Base-by-base conservation (phyloP, 2,888 invertebrate genomes). In the Stenichneumon culpator region DNA sequence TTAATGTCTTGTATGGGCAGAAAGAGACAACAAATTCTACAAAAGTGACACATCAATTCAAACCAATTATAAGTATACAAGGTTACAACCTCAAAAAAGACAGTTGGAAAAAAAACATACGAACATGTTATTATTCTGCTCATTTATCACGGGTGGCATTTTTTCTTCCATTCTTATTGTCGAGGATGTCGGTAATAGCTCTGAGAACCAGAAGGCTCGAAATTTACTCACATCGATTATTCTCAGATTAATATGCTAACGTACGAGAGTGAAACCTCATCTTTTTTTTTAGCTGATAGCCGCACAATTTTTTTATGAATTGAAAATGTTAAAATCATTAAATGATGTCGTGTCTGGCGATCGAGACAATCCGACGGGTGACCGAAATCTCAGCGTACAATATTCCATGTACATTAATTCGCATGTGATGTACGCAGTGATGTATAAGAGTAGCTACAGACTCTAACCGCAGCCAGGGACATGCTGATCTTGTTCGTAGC, bases 71-170 rank as follows among this genome's bases (percentile, higher is more conserved):
- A 77, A 77, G 74, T 82, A 54, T 54, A 70, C 65, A 72, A 65
- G 65, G 47, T 60, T 47, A 68, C 69, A 79, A 83, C 73, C 50
- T 74, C 79, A 70, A 75, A 79, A 79, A 79, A 74, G 69, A 74
- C 73, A 74, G 77, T 75, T 70, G 79, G 63, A 57, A 78, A 79
- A 86, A 88, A 88, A 87, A 84, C 86, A 78, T 86, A 87, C 82
- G 77, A 87, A 87, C 84, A 84, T 89, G 88, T 90, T 87, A 89
- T 89, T 89, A 89, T 89, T 89, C 88, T 86, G 83, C 79, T 88
- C 88, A 87, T 88, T 89, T 87, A 88, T 87, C 82, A 85, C 57
- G 86, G 74, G 79, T 79, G 84, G 82, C 84, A 86, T 84, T 84
- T 86, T 79, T 78, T 78, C 69, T 82, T 73, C 83, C 78, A 80